phyloP scores from a whole-genome alignment of 2,888 invertebrate species.

The Andricus quercusramuli region DNA sequence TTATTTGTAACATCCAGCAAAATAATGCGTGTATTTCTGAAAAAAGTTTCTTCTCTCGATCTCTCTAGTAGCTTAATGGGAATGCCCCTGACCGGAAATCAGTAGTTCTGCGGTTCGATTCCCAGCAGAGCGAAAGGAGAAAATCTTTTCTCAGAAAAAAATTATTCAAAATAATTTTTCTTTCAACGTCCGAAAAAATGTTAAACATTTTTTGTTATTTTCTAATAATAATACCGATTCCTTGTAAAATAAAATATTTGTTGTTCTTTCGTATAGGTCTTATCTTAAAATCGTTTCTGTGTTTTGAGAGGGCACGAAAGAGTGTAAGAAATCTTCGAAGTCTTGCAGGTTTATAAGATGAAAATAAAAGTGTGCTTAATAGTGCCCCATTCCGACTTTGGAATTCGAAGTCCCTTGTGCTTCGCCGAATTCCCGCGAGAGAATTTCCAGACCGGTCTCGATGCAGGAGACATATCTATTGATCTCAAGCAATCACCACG shows the following conservation, averaged over 20 bases:
- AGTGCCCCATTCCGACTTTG: slow-evolving; percentile 24
- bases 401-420: slow-evolving; percentile 34
- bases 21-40: no score
- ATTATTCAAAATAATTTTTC: no score
- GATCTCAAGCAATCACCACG: slow-evolving; percentile 44
- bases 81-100: no score
- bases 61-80: no score
- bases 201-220: no score
- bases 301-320: not conserved
- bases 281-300: not conserved
- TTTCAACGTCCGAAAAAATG: no score
- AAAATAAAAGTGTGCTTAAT: slow-evolving; percentile 35
- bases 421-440: slow-evolving; percentile 47
- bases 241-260: not conserved
- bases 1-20: no score
- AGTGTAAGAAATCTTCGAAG: not conserved
- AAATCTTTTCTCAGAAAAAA: no score
- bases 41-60: no score
- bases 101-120: no score
- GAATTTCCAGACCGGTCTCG: slow-evolving; percentile 56
- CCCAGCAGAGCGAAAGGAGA: no score
- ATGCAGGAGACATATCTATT: slow-evolving; percentile 55
- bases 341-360: slow-evolving; percentile 3
- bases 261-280: not conserved
- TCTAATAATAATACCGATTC: no score